These are phyloP conservation scores for Notoglanidium macrostoma DNA, from an alignment of 2,797 vertebrate genomes.

Conservation along the genomic window DNA sequence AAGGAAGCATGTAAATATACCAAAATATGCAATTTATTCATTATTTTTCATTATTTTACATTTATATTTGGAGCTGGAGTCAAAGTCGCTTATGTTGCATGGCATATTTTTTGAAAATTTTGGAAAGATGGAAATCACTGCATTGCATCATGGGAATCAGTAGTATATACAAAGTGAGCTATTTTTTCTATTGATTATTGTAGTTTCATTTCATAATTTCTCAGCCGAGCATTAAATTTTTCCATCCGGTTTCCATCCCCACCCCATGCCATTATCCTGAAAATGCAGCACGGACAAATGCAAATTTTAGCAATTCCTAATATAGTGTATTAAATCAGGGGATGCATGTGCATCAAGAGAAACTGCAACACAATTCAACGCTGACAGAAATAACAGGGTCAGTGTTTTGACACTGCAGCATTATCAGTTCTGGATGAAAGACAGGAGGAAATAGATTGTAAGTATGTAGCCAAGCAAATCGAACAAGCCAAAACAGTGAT, in stretches of 20 bases:
- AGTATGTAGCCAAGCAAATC: background rate
- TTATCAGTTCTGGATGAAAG: slow-evolving; percentile 17
- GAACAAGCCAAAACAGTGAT: background rate
- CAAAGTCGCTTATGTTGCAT: no score
- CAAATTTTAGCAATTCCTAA: background rate
- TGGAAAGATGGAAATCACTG: no score
- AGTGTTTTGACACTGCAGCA: background rate
- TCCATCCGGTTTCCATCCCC: background rate
- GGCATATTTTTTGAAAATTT: no score
- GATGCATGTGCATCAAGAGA: background rate
- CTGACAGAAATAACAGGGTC: background rate
- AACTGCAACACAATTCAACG: background rate
- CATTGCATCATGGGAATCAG: no score
- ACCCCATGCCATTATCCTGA: background rate
- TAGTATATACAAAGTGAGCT: no score
- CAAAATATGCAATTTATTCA: no score
- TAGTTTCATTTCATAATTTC: background rate
- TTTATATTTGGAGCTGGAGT: no score
- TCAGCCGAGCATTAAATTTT: background rate
- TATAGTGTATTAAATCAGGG: background rate
- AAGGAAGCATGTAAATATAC: no score
- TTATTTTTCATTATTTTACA: no score
- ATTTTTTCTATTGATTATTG: background rate
- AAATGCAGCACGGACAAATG: background rate
- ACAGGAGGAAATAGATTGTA: slow-evolving; percentile 4